A percentile compares a stretch with the other conserved stretches of the same genome.
These are phyloP conservation scores for Temnothorax rugatulus DNA, from an alignment of 2,888 invertebrate species.

Conservation along the genomic window DNA sequence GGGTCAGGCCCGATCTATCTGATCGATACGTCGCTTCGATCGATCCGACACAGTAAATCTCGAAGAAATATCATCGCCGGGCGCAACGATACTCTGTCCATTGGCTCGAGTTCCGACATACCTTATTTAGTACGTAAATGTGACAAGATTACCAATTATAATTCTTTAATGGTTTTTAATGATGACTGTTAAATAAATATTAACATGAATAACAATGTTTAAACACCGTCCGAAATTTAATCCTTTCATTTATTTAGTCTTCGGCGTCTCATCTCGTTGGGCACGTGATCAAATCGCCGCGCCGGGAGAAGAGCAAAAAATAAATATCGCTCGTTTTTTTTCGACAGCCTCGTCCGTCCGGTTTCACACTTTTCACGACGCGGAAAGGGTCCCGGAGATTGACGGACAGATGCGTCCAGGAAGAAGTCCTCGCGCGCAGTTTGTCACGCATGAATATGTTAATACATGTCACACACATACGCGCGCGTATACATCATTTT, in stretches of 20 bases:
- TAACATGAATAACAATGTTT: background rate
- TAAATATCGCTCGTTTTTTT: constrained; percentile 2
- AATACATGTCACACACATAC: constrained; percentile 61
- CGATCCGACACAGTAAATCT: constrained; percentile 18
- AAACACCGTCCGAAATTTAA: background rate
- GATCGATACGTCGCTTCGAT: constrained; percentile 18
- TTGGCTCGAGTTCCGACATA: background rate
- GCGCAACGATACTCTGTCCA: background rate
- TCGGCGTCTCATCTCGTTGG: background rate
- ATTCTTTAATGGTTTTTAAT: background rate
- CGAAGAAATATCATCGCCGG: constrained; percentile 6
- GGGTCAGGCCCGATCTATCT: constrained; percentile 16
- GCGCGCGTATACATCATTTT: background rate
- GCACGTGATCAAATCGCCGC: background rate
- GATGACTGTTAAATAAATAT: background rate
- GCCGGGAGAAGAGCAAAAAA: background rate
- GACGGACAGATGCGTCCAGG: constrained; percentile 66
- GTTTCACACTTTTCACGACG: constrained; percentile 35
- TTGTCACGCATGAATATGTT: constrained; percentile 80
- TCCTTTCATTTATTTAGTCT: background rate
- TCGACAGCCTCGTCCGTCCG: constrained; percentile 32
- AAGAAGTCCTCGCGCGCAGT: constrained; percentile 50
- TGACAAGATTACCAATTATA: background rate
- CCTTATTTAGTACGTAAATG: background rate
- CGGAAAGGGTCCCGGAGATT: constrained; percentile 14